Conservation (phyloP, 2,888 invertebrate species). For the Stegophylla sp. region DNA sequence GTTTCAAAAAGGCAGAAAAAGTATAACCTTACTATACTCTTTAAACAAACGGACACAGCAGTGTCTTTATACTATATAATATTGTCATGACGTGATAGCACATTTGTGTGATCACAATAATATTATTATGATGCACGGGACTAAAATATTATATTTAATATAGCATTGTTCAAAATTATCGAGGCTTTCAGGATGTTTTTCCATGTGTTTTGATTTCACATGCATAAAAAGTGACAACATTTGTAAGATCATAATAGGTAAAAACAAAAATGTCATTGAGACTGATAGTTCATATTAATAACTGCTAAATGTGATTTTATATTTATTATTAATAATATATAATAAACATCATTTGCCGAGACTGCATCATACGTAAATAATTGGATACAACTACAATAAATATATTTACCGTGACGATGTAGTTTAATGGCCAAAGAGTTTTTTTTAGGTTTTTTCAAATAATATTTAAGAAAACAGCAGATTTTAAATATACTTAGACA, state of each 20-base stretch:
- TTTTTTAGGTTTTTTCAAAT: no score
- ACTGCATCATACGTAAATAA: no score
- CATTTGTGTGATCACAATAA: background rate
- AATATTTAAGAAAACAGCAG: no score
- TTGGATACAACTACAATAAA: no score
- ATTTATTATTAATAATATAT: no score
- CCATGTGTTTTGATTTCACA: background rate
- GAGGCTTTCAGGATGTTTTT: background rate
- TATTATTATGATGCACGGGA: background rate
- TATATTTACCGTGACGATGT: no score
- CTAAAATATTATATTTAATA: background rate
- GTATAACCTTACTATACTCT: slow-evolving; percentile 11
- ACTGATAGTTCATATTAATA: no score
- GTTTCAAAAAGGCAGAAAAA: slow-evolving; percentile 30
- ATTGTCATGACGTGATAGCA: background rate
- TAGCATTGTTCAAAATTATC: background rate
- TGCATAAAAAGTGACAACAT: background rate
- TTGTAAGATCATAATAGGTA: background rate
- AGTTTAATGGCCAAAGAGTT: no score
- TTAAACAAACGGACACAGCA: slow-evolving; percentile 7
- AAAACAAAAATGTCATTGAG: no score
- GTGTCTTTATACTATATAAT: background rate
- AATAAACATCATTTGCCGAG: no score
- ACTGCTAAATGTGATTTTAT: no score
- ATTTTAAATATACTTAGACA: no score